These are phyloP conservation scores for Neocloeon triangulifer DNA, from an alignment of 1,140 invertebrate species.

Conservation along the genomic window DNA sequence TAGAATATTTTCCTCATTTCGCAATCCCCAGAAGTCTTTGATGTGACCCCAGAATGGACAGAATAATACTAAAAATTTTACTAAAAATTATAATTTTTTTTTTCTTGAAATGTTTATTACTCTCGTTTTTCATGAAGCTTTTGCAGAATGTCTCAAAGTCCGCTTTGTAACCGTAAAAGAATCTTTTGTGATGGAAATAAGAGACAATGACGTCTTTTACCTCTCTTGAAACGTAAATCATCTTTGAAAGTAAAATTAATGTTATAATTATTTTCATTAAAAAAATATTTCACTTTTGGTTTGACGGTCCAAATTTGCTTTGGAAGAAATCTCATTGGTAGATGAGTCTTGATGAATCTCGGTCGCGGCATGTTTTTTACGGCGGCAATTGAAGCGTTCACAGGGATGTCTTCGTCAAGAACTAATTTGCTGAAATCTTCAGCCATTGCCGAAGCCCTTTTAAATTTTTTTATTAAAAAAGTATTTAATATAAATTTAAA, in stretches of 20 bases:
- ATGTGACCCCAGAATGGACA: conserved; percentile 16
- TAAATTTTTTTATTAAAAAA: conserved; percentile 3
- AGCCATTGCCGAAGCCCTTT: neutral
- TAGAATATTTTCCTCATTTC: conserved; percentile 20
- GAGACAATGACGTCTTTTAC: conserved; percentile 32
- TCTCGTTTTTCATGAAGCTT: too few relatives aligned
- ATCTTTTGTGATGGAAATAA: conserved; percentile 30
- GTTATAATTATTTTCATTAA: too few relatives aligned
- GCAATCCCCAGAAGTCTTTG: conserved; percentile 17
- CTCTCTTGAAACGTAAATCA: conserved; percentile 32
- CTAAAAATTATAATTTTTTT: neutral
- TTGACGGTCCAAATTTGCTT: conserved; percentile 4
- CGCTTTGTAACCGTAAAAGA: too few relatives aligned
- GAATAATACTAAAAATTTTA: conserved; percentile 10
- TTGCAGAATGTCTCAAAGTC: conserved; percentile 19
- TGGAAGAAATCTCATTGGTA: conserved; percentile 5
- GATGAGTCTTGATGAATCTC: conserved; percentile 7
- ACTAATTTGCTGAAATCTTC: too few relatives aligned
- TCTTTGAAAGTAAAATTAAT: conserved; percentile 15
- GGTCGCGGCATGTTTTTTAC: conserved; percentile 33
- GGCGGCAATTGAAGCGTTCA: too few relatives aligned
- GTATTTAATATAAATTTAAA: conserved; percentile 13
- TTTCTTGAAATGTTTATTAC: neutral
- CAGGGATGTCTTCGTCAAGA: too few relatives aligned
- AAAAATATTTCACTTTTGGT: conserved; percentile 9